These are phyloP conservation scores for Agrochola litura DNA, from an alignment of 2,888 invertebrate genomes.

Conservation along the genomic window DNA sequence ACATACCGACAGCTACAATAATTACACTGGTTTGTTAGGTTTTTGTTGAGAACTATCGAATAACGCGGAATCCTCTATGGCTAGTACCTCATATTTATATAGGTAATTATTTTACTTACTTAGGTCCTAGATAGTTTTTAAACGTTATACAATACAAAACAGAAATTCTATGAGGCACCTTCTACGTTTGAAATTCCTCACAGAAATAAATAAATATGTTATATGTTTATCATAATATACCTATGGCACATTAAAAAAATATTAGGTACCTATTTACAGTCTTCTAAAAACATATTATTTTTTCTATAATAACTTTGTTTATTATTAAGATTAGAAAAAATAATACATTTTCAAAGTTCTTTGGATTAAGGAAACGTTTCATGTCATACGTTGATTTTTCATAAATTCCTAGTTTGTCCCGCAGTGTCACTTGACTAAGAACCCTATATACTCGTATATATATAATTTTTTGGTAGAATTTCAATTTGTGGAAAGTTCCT, in stretches of 20 bases:
- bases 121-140: constrained; percentile 17
- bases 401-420: constrained; percentile 21
- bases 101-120: constrained; percentile 23
- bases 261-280: neutral
- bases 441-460: neutral
- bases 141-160: constrained; percentile 28
- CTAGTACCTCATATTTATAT: constrained; percentile 15
- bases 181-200: constrained; percentile 12
- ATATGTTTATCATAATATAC: neutral
- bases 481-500: constrained; percentile 21
- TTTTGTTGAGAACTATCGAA: constrained; percentile 42
- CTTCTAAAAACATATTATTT: constrained; percentile 2
- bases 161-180: constrained; percentile 12
- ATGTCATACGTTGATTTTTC: neutral
- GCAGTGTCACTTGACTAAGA: constrained; percentile 5
- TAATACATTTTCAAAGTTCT: neutral
- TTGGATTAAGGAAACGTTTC: neutral
- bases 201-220: constrained; percentile 29
- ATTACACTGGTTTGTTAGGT: constrained; percentile 67
- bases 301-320: neutral
- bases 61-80: constrained; percentile 24
- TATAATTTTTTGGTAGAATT: neutral
- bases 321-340: neutral
- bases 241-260: constrained; percentile 11
- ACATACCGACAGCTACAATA: constrained; percentile 60